These are phyloP conservation scores for Neosalanx taihuensis DNA, from an alignment of 2,797 vertebrate genomes.

Conservation along the genomic window DNA sequence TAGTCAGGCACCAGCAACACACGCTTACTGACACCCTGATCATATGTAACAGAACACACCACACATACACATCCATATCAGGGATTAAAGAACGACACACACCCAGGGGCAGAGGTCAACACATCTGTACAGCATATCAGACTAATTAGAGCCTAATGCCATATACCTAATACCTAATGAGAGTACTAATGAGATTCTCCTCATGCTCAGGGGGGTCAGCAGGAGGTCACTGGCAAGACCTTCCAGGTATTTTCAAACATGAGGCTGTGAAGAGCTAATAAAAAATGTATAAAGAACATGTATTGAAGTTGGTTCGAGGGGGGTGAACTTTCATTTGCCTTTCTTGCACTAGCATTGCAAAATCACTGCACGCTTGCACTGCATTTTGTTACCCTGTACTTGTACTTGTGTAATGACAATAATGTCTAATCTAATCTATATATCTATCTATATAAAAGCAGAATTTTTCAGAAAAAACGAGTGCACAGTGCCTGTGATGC, in stretches of 20 bases:
- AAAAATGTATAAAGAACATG: not conserved
- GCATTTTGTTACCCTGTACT: too few relatives aligned
- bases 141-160: conserved; percentile 34
- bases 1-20: not conserved
- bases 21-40: not conserved
- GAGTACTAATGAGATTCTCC: conserved; percentile 30
- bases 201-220: conserved; percentile 19
- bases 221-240: conserved; percentile 8
- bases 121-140: conserved; percentile 5
- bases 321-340: too few relatives aligned
- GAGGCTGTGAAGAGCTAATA: conserved; percentile 7
- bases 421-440: too few relatives aligned
- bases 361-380: too few relatives aligned
- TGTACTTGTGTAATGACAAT: too few relatives aligned
- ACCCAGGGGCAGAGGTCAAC: conserved; percentile 24
- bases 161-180: too few relatives aligned
- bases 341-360: too few relatives aligned
- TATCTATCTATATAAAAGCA: too few relatives aligned
- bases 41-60: conserved; percentile 2
- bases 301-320: not conserved
- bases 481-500: too few relatives aligned
- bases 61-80: not conserved
- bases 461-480: too few relatives aligned
- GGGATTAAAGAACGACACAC: conserved; percentile 4
- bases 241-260: conserved; percentile 9